Conservation (phyloP, 2,888 invertebrate genomes). For the Dichetophora obliterata region DNA sequence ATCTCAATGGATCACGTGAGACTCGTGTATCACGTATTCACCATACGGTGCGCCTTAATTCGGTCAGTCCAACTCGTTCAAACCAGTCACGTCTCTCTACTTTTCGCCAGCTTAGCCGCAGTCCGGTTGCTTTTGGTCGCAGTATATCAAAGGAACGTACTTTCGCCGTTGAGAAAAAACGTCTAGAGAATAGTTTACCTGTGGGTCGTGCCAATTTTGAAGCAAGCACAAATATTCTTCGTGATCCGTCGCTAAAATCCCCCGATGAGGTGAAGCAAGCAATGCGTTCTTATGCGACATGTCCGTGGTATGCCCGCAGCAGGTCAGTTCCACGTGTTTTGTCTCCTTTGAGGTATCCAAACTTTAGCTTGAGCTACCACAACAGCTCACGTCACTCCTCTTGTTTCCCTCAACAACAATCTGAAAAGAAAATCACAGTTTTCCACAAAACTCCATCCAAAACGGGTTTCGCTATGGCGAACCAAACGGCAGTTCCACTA, state of each 20-base stretch:
- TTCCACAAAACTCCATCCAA: slow-evolving; percentile 38
- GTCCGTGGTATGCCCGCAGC: slow-evolving; percentile 59
- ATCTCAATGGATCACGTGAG: slow-evolving; percentile 32
- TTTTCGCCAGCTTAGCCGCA: slow-evolving; percentile 66
- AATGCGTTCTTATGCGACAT: slow-evolving; percentile 67
- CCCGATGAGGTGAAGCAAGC: slow-evolving; percentile 74
- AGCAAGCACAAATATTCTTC: slow-evolving; percentile 68
- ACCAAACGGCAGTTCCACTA: neutral
- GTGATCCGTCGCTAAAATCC: slow-evolving; percentile 73
- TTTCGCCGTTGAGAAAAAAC: slow-evolving; percentile 72
- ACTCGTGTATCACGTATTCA: slow-evolving; percentile 54
- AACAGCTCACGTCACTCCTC: slow-evolving; percentile 59
- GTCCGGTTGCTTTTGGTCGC: slow-evolving; percentile 70
- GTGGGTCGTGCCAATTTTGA: slow-evolving; percentile 64
- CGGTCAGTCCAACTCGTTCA: slow-evolving; percentile 62
- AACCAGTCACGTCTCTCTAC: slow-evolving; percentile 53
- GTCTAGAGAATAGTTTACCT: slow-evolving; percentile 69
- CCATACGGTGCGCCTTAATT: slow-evolving; percentile 59
- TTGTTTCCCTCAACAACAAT: slow-evolving; percentile 58
- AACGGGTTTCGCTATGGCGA: neutral
- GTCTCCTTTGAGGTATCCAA: slow-evolving; percentile 19
- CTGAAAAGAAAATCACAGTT: slow-evolving; percentile 51
- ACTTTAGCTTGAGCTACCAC: slow-evolving; percentile 50
- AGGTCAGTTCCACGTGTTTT: slow-evolving; percentile 65
- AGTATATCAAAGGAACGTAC: slow-evolving; percentile 73